Evolutionary conservation across 2,113 vertebrate species (phyloP), one percentile per base, ranked within the genome.

Genomic region (Petrocephalus zakoni): DNA sequence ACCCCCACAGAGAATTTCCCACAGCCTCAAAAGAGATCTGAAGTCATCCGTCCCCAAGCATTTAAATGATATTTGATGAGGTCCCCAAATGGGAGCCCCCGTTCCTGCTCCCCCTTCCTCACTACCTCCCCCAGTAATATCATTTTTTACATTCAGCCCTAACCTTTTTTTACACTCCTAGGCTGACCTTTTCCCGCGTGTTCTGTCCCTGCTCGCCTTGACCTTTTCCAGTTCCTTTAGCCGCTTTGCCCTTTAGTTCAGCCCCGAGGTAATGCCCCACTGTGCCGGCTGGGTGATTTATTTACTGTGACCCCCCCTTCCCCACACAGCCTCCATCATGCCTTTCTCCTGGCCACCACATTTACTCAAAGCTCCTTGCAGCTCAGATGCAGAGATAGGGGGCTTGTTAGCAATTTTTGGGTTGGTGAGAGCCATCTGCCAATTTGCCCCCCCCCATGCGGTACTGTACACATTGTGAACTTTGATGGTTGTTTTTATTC

Each of bases 231-330:
- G 90, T 92, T 82, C 58, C 87, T 42, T 46, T 89, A 87, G 90
- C 92, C 90, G 89, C 92, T 93, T 90, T 93, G 90, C 92, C 93
- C 92, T 92, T 94, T 93, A 89, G 89, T 91, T 91, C 92, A 51
- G 88, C 90, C 93, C 89, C 2, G 68, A 92, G 92, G 93, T 93
- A 92, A 92, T 91, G 91, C 90, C 93, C 56, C 93, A 92, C 92
- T 92, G 91, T 91, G 92, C 46, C 75, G 88, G 89, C 90, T 88
- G 88, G 90, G 89, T 92, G 93, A 95, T 94, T 95, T 95, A 94
- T 95, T 95, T 94, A 92, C 88, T 64, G 37, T 55, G 9, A 61
- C 83, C 49, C 82, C 8, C 25, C 13, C 11, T 25, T 68, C 4
- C n/a, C 25, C 61, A 68, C 61, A 29, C 85, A 78, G 46, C 29